Percentiles rank a stretch among this genome's conserved stretches.
Conservation (phyloP, 2,113 vertebrate species). For the Lucifuga dentata region DNA sequence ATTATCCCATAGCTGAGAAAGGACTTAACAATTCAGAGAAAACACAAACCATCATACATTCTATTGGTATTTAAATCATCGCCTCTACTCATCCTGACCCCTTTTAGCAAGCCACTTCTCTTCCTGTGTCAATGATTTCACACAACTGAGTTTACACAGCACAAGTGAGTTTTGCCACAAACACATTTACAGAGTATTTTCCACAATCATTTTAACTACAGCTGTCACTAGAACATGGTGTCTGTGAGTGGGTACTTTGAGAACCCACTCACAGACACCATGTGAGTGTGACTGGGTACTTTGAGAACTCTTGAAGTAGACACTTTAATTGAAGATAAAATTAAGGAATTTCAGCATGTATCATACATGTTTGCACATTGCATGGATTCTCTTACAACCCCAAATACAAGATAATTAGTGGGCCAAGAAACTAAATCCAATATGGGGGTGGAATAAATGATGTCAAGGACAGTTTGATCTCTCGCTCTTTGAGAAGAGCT, state of each 20-base stretch:
- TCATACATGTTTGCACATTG: background rate
- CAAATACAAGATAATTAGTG: conserved; percentile 21
- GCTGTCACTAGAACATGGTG: too few species aligned
- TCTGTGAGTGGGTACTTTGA: too few species aligned
- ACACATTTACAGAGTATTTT: background rate
- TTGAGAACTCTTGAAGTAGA: background rate
- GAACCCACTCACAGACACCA: too few species aligned
- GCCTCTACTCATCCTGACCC: conserved; percentile 35
- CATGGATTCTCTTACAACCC: background rate
- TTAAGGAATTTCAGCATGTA: conserved; percentile 11
- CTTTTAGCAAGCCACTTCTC: conserved; percentile 44
- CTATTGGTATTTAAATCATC: conserved; percentile 37
- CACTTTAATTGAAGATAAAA: conserved; percentile 9
- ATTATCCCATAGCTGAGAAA: conserved; percentile 27
- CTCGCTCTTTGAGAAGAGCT: conserved; percentile 36
- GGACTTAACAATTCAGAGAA: conserved; percentile 45
- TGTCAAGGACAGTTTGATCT: conserved; percentile 42
- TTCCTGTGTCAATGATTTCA: conserved; percentile 10
- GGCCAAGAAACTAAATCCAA: conserved; percentile 26
- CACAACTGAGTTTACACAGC: conserved; percentile 9
- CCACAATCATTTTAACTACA: too few species aligned
- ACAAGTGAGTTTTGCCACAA: background rate
- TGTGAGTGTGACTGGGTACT: too few species aligned
- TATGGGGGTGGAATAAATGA: conserved; percentile 33
- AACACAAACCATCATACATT: conserved; percentile 30